phyloP scores from a whole-genome alignment of 2,113 vertebrate species.

The Myotis lucifugus region DNA sequence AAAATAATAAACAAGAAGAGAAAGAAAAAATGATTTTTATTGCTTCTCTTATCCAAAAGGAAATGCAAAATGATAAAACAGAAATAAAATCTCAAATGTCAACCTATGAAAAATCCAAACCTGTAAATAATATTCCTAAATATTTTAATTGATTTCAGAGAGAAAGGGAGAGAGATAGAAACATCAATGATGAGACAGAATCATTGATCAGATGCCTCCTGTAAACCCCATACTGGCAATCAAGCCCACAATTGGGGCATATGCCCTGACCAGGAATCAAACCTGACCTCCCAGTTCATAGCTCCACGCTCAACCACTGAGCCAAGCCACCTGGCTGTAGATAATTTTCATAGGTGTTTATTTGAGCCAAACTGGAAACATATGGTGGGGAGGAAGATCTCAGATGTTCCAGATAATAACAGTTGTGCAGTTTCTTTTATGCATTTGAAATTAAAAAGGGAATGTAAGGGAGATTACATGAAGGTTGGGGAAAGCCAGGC shows the following conservation, averaged over 20 bases:
- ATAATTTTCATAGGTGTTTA: neutral
- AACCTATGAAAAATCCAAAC: neutral
- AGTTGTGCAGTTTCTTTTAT: neutral
- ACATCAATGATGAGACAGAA: no score
- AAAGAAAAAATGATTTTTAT: neutral
- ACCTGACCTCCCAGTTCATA: no score
- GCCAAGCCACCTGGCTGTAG: no score
- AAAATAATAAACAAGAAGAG: neutral
- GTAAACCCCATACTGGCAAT: no score
- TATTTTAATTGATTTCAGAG: no score
- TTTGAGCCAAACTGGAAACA: neutral
- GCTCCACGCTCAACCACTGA: no score
- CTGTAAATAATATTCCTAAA: neutral
- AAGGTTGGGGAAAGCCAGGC: neutral
- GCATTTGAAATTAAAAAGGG: neutral
- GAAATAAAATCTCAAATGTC: neutral
- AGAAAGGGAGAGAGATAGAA: no score
- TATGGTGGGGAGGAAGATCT: neutral
- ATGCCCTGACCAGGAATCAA: no score
- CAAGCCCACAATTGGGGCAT: no score
- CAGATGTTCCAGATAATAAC: neutral
- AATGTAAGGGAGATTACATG: neutral
- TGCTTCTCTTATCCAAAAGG: neutral
- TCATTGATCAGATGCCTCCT: no score
- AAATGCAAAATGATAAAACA: neutral